phyloP scores from a whole-genome alignment of 2,113 vertebrate species.

The Pyrgilauda ruficollis region DNA sequence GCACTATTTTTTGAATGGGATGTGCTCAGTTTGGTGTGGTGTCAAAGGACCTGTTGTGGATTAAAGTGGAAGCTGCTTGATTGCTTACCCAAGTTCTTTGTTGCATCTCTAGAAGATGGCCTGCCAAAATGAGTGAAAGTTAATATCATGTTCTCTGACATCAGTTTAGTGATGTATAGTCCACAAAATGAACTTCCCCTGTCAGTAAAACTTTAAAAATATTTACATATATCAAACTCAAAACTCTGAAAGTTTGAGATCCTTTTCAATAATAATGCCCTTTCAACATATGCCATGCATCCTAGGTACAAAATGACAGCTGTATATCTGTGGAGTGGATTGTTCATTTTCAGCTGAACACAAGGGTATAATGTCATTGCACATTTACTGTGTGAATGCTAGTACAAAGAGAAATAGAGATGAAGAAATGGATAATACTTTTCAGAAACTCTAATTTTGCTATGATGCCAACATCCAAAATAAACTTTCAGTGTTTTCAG shows the following conservation, averaged over 20 bases:
- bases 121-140: constrained; percentile 44
- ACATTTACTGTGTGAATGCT: not conserved
- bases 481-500: not conserved
- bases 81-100: not conserved
- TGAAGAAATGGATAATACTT: not conserved
- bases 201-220: constrained; percentile 43
- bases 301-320: not conserved
- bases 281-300: constrained; percentile 2
- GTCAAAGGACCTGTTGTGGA: not conserved
- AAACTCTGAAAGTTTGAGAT: not conserved
- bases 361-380: not conserved
- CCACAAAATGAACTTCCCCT: constrained; percentile 35
- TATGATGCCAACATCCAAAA: not conserved
- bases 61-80: constrained; percentile 4
- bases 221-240: constrained; percentile 22
- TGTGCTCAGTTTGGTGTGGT: not conserved
- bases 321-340: constrained; percentile 2
- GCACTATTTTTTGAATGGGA: not conserved
- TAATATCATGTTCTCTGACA: constrained; percentile 37
- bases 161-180: constrained; percentile 11
- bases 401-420: not conserved
- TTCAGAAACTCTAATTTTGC: not conserved
- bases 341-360: constrained; percentile 20
- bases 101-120: not conserved
- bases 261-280: not conserved